Base-by-base conservation (phyloP, 2,888 invertebrate species). In the Sphaeridia pumilis region DNA sequence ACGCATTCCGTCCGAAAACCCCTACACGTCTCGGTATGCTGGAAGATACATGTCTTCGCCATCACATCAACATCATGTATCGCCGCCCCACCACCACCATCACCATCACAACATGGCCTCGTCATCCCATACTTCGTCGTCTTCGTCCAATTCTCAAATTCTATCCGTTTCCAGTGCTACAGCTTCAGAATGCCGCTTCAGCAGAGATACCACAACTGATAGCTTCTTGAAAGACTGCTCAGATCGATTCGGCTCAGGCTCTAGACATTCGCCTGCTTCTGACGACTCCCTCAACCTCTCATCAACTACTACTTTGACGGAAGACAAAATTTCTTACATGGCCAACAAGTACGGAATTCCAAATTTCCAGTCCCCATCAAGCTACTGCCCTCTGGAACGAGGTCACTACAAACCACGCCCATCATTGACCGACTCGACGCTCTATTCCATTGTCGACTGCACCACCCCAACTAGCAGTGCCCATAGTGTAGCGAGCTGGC, bases 331-430 rank as follows among this genome's bases (percentile, higher is more conserved):
- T 5, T 41, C 49, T 25, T 49, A 26, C 28, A 24, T 49, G 17
- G 49, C 49, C 21, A 49, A 26, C n/a, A 49, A 49, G 31, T 49
- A 49, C 25, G 49, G 49, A 27, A 49, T 49, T 28, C 47, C 42
- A 7, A 27, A 38, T 27, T 49, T 42, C 28, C 41, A 49, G 10
- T 49, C 42, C 28, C 10, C 17, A 41, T 26, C 48, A 7, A 25
- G 20, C 31, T 17, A 25, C 12, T 38, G 38, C 38, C 38, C 38
- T 12, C 17, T 38, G 12, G 38, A 38, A 17, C 7, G 38, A 12
- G 38, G 38, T 12, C 38, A 20, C 4, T 20, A 17, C 5, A 38
- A 20, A 17, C 10, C 7, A 5, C 38, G 38, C 12, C 17, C 17
- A 17, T 38, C 38, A 7, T 5, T 17, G 5, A 14, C 38, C 12